Base-by-base conservation (phyloP, 2,113 vertebrate genomes). In the Zootoca vivipara region DNA sequence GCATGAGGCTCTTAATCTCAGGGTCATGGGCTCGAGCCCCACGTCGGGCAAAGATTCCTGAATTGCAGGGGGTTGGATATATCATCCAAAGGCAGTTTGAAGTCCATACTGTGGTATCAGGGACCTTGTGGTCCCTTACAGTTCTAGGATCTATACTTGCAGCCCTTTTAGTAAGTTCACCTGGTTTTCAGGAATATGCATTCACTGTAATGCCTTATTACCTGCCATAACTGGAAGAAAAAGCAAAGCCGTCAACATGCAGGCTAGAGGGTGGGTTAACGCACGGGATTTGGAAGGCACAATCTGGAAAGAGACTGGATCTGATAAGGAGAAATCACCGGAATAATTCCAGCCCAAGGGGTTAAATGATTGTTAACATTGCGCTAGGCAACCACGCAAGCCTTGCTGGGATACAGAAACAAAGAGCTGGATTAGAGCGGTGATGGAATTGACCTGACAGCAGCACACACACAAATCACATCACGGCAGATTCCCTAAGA, bases 381-480 rank as follows among this genome's bases (percentile, higher is more conserved):
- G 93, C 92, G 89, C 92, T 72, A 87, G 92, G 88, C 78, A 78
- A 88, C 93, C 91, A 84, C 92, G 89, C 91, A 89, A 79, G 18
- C 5, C 74, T 90, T 87, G 28, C 86, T 84, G 58, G 90, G 92
- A 87, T 84, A 38, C 22, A 67, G 86, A 88, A 89, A 56, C 79
- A 85, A 88, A 93, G 91, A 58, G 5, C 35, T 84, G 89, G 91
- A 90, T 91, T 89, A 89, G 74, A 69, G 65, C 62, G 73, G 86
- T 90, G 90, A 87, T 0, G 35, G 92, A 94, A 89, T 67, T 80
- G 92, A 95, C 86, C 85, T 94, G 95, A 95, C 93, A 94, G 91
- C 35, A 58, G 91, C 35, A 58, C 79, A 86, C 64, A 86, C 75
- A 81, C 10, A 87, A 70, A 69, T 83, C 65, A 83, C 40, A 87